Base-by-base conservation (phyloP, 2,888 invertebrate genomes). In the Allophyes oxyacanthae region DNA sequence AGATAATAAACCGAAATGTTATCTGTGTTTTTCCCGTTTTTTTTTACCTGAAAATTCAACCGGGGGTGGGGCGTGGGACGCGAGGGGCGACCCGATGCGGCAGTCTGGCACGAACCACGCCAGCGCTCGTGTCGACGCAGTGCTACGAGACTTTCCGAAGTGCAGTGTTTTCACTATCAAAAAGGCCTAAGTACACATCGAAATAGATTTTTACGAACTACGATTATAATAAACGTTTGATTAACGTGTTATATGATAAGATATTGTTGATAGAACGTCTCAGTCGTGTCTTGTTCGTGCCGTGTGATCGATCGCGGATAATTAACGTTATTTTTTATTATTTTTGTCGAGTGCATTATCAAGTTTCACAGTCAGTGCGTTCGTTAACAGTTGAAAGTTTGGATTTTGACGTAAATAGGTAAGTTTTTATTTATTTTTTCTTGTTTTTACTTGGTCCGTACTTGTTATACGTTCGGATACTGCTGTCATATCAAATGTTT, bases 401-500 rank as follows among this genome's bases (percentile, higher is more conserved):
- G 91, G 91, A 91, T 91, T 92, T 89, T 88, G 77, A 82, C 79
- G 78, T 63, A 77, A 77, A 63, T 61, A 77, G 91, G 92, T 92
- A 75, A 90, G 91, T 85, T 64, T 64, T 74, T 72, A 20, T 43
- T 71, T 51, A 32, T 0, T 33, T 55, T 53, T 55, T 33, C 10
- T 7, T 7, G 0, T 15, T 56, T 13, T 51, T 30, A 20, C 49
- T 28, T 28, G 0, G 14, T 44, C 7, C 38, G 9, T 37, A 13
- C n/a, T 30, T 42, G 28, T 14, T 37, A 10, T 11, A 0, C 5
- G 6, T 36, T 41, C 38, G 26, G 25, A 59, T 41, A 55, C 6
- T 6, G 11, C 26, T 38, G 49, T 49, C 55, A 50, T 37, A 26
- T 34, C 0, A 37, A 46, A 50, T 46, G 32, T 13, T 37, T 48